Percentiles rank a stretch among this genome's conserved stretches.
These are phyloP conservation scores for Epistrophe grossulariae DNA, from an alignment of 2,888 invertebrate species.

Conservation along the genomic window DNA sequence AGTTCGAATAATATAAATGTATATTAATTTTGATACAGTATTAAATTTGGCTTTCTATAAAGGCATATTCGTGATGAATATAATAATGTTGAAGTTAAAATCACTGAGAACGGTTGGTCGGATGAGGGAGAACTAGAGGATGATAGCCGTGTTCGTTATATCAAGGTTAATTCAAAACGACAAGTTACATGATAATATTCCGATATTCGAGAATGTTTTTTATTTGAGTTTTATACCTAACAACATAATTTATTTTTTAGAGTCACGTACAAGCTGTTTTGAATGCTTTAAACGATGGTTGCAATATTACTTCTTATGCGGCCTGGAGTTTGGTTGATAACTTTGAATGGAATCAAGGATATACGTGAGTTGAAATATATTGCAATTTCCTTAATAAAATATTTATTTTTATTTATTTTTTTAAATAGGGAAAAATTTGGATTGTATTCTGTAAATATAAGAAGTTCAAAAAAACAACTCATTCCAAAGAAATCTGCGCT, in stretches of 20 bases:
- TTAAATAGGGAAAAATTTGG: constrained; percentile 87
- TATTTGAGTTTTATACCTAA: too few species aligned
- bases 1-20: not conserved
- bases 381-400: not conserved
- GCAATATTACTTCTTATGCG: constrained; percentile 79
- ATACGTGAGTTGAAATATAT: constrained; percentile 78
- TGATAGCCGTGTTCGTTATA: constrained; percentile 81
- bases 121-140: constrained; percentile 83
- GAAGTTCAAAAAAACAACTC: constrained; percentile 85
- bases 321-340: constrained; percentile 81
- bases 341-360: constrained; percentile 80
- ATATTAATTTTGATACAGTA: too few species aligned
- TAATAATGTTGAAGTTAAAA: constrained; percentile 85
- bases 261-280: constrained; percentile 79
- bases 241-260: constrained; percentile 55
- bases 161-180: constrained; percentile 77
- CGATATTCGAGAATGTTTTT: too few species aligned
- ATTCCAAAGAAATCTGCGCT: constrained; percentile 87
- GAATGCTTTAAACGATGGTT: constrained; percentile 79
- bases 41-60: not conserved
- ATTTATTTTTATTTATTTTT: not conserved
- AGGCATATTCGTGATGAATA: constrained; percentile 86
- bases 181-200: not conserved
- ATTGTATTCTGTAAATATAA: constrained; percentile 88
- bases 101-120: constrained; percentile 87